Conservation (phyloP, 1,140 invertebrate genomes). For the Camponotus vicinus region DNA sequence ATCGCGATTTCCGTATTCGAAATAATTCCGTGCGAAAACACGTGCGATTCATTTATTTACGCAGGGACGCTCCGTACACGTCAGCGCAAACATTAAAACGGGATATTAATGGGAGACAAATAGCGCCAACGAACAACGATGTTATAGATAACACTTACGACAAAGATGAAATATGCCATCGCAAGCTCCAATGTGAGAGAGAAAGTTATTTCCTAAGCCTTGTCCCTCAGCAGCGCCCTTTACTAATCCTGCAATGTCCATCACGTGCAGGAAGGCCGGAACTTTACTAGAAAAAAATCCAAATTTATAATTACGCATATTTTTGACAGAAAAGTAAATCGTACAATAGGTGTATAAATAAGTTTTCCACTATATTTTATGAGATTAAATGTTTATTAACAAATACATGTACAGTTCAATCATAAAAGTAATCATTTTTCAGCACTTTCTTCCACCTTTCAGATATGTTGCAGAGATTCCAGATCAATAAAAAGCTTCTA, state of each 20-base stretch:
- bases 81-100: constrained; percentile 2
- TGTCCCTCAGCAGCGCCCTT: constrained; percentile 99
- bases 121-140: background rate
- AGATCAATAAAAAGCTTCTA: no score
- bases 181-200: constrained; percentile 99
- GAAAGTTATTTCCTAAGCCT: constrained; percentile 99
- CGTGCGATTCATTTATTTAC: constrained; percentile 17
- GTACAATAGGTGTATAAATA: no score
- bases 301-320: constrained; percentile 28
- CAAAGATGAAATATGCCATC: constrained; percentile 99
- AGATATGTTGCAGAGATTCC: no score
- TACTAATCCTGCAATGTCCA: constrained; percentile 99
- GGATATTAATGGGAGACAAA: constrained; percentile 26
- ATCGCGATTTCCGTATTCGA: constrained; percentile 1
- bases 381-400: no score
- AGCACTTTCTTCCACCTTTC: no score
- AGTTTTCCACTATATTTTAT: no score
- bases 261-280: constrained; percentile 98
- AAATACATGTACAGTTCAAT: no score
- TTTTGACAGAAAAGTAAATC: background rate
- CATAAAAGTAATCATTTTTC: no score
- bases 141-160: constrained; percentile 89
- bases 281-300: constrained; percentile 93
- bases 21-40: background rate
- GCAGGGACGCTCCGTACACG: background rate